Evolutionary conservation across 2,888 invertebrate species (phyloP).

Genomic region (Myopa tessellatipennis): DNA sequence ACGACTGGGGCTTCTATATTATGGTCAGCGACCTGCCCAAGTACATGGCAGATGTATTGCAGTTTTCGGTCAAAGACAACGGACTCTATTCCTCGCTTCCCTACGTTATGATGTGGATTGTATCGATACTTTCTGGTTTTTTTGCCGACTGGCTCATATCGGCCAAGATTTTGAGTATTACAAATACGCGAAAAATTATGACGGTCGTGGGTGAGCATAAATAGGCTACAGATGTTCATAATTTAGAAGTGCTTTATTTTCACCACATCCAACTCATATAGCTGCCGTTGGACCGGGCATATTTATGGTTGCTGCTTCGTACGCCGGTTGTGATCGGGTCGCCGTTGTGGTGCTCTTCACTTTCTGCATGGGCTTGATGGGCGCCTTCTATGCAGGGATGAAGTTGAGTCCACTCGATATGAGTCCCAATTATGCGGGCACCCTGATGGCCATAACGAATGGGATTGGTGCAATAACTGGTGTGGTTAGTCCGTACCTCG

Average conservation of each 20-base stretch:
- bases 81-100: conserved; percentile 74
- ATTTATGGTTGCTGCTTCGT: conserved; percentile 77
- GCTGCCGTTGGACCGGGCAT: conserved; percentile 77
- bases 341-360: conserved; percentile 75
- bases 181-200: conserved; percentile 69
- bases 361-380: conserved; percentile 78
- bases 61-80: conserved; percentile 73
- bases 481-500: conserved; percentile 76
- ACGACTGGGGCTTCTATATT: conserved; percentile 76
- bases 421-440: conserved; percentile 75
- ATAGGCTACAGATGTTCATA: too few species aligned
- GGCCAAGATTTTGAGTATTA: conserved; percentile 70
- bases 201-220: conserved; percentile 75
- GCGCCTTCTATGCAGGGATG: conserved; percentile 78
- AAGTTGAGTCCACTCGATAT: conserved; percentile 77
- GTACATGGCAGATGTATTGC: conserved; percentile 74
- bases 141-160: conserved; percentile 78
- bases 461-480: conserved; percentile 80
- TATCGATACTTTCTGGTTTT: conserved; percentile 73
- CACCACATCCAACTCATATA: conserved; percentile 50
- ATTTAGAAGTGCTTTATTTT: neutral
- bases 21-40: conserved; percentile 76
- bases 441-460: conserved; percentile 77
- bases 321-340: conserved; percentile 75
- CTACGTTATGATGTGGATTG: conserved; percentile 74